A percentile compares a stretch with the other conserved stretches of the same genome.
phyloP scores from a whole-genome alignment of 2,888 invertebrate genomes.

The Parnassius apollo region DNA sequence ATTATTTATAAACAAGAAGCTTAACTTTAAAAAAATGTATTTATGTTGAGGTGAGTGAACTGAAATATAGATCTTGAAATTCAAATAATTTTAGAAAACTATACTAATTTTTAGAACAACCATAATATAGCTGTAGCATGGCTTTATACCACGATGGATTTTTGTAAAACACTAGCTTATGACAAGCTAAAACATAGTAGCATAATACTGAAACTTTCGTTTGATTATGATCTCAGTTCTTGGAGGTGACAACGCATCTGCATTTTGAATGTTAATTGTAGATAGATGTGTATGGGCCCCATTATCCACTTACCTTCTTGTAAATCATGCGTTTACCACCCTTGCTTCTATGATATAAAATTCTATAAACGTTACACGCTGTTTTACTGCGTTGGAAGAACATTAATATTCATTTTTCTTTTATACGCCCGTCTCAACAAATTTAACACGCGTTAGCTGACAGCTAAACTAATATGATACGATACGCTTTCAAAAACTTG shows the following conservation, averaged over 20 bases:
- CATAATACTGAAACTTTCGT: too few relatives aligned
- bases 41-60: not conserved
- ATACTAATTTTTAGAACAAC: not conserved
- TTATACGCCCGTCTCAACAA: constrained; percentile 4
- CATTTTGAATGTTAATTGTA: too few relatives aligned
- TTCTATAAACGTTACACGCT: constrained; percentile 1
- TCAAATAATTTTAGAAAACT: too few relatives aligned
- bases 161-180: too few relatives aligned
- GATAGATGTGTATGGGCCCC: too few relatives aligned
- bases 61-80: not conserved
- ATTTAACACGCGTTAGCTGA: constrained; percentile 2
- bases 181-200: too few relatives aligned
- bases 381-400: constrained; percentile 2
- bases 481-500: not conserved
- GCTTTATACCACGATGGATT: too few relatives aligned
- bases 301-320: not conserved
- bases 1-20: not conserved
- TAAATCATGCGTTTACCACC: not conserved
- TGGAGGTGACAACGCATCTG: too few relatives aligned
- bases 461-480: not conserved
- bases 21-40: not conserved
- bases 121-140: too few relatives aligned
- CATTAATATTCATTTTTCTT: constrained; percentile 12
- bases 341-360: not conserved
- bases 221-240: not conserved